A percentile compares a stretch with the other conserved stretches of the same genome.
Conservation (phyloP, 2,797 vertebrate species). For the Centroberyx gerrardi region DNA sequence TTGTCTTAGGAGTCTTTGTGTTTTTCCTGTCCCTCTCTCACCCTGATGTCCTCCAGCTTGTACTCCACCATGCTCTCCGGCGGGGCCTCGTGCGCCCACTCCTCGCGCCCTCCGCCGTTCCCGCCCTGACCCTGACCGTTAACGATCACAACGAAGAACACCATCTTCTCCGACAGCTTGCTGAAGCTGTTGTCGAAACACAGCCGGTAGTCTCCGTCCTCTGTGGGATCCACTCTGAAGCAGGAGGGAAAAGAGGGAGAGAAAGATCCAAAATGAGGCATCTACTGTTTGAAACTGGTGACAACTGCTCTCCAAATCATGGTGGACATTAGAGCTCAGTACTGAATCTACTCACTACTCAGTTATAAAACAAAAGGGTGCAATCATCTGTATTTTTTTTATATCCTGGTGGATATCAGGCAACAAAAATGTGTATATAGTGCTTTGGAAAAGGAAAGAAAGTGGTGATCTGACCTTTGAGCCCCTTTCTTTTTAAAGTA, state of each 20-base stretch:
- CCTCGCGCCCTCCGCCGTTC: slow-evolving; percentile 68
- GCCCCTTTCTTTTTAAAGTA: no score
- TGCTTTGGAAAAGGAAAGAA: no score
- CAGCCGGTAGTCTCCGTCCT: slow-evolving; percentile 90
- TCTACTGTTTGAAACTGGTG: neutral
- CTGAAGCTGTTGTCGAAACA: slow-evolving; percentile 96
- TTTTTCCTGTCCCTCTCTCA: slow-evolving; percentile 58
- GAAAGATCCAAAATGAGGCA: neutral
- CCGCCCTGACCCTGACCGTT: slow-evolving; percentile 71
- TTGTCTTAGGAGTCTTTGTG: neutral
- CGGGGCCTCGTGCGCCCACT: slow-evolving; percentile 53
- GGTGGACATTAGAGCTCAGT: no score
- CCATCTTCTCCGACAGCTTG: slow-evolving; percentile 89
- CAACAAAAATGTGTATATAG: no score
- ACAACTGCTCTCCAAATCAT: neutral
- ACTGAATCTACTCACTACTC: no score
- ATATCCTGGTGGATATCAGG: no score
- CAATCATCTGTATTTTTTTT: no score
- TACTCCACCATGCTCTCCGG: slow-evolving; percentile 85
- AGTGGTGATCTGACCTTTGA: no score
- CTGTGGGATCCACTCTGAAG: slow-evolving; percentile 87
- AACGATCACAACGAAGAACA: slow-evolving; percentile 89
- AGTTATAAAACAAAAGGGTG: no score
- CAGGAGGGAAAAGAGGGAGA: neutral
- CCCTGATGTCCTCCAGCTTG: slow-evolving; percentile 90